phyloP scores from a whole-genome alignment of 2,888 invertebrate species.

The Agrochola macilenta region DNA sequence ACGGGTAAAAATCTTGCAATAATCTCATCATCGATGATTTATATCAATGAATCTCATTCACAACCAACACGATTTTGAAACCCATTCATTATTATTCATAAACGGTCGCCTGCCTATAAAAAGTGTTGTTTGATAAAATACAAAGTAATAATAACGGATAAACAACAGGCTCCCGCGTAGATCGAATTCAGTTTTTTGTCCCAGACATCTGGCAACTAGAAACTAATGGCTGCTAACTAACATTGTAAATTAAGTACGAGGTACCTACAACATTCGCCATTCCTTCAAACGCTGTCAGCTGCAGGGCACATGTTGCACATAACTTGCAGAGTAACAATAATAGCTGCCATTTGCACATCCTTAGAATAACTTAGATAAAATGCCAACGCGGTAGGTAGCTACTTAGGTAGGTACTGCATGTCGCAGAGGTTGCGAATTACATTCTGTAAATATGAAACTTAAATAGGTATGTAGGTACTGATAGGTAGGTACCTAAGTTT shows the following conservation, averaged over 20 bases:
- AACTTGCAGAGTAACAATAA: slow-evolving; percentile 16
- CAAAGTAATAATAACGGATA: slow-evolving; percentile 38
- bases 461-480: neutral
- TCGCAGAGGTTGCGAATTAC: slow-evolving; percentile 9
- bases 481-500: neutral
- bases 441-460: neutral
- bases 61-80: slow-evolving; percentile 36
- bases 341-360: slow-evolving; percentile 15
- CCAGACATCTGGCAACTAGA: slow-evolving; percentile 48
- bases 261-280: slow-evolving; percentile 4
- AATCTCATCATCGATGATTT: too few species aligned
- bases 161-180: slow-evolving; percentile 51
- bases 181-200: slow-evolving; percentile 43
- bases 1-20: slow-evolving; percentile 18
- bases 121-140: slow-evolving; percentile 37
- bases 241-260: neutral
- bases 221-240: slow-evolving; percentile 12
- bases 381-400: neutral
- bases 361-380: slow-evolving; percentile 39
- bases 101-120: slow-evolving; percentile 8
- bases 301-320: slow-evolving; percentile 41
- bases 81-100: slow-evolving; percentile 28
- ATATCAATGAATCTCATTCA: too few species aligned
- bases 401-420: neutral
- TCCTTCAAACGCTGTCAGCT: slow-evolving; percentile 47